These are phyloP conservation scores for Erethizon dorsatum DNA, from an alignment of 2,797 vertebrate species.

Conservation along the genomic window DNA sequence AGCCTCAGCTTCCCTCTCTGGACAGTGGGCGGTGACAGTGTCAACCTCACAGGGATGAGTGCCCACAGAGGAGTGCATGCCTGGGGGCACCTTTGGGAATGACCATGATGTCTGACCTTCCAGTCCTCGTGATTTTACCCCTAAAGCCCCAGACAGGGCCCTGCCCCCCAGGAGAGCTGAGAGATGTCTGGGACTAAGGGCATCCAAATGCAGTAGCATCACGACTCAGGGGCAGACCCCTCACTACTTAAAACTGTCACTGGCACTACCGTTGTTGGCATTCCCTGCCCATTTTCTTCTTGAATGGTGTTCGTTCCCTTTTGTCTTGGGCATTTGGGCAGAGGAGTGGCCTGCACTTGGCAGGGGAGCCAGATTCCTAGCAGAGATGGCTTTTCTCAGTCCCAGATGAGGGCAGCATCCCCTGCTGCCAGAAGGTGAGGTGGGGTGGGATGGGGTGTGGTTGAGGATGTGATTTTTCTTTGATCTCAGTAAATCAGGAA, in stretches of 20 bases:
- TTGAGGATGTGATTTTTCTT: not conserved
- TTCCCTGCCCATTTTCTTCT: not conserved
- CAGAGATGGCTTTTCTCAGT: not conserved
- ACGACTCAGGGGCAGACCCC: not conserved
- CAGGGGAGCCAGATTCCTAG: not conserved
- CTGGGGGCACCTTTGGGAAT: not conserved
- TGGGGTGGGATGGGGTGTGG: not conserved
- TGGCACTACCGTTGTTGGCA: not conserved
- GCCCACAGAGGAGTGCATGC: not conserved
- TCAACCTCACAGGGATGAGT: not conserved
- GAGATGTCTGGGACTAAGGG: not conserved
- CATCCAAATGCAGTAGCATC: not conserved
- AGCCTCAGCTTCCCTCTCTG: slow-evolving; percentile 1
- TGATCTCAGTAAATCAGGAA: not conserved
- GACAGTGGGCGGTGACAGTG: not conserved
- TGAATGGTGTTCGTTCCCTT: accelerated
- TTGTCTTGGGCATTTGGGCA: not conserved
- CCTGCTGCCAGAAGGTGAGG: not conserved
- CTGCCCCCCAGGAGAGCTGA: not conserved
- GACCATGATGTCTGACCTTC: not conserved
- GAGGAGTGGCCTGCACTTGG: not conserved
- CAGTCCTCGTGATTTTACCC: not conserved
- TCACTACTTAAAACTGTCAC: not conserved
- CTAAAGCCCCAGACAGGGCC: not conserved
- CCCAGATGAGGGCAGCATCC: not conserved